These are phyloP conservation scores for Oophaga pumilio DNA, from an alignment of 2,113 vertebrate species.

Conservation along the genomic window DNA sequence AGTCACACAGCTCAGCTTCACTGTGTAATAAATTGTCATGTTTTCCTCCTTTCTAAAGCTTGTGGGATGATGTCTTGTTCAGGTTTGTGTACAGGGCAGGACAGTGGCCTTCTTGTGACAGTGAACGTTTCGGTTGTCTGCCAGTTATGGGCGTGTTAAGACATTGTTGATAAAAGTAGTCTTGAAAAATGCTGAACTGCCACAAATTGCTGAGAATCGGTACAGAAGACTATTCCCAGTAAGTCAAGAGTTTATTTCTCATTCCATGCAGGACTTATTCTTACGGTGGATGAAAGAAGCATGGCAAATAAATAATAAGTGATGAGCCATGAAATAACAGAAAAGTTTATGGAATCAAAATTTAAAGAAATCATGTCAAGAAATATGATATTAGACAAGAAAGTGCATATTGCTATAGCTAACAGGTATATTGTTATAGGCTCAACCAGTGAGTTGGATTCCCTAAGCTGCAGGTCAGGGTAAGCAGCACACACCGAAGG, in stretches of 20 bases:
- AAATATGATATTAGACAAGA: not conserved
- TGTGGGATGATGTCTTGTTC: not conserved
- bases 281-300: conserved; percentile 22
- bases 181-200: conserved; percentile 19
- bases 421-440: no score
- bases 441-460: no score
- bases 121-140: not conserved
- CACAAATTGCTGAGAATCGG: conserved; percentile 47
- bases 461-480: no score
- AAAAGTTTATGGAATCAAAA: not conserved
- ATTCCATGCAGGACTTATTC: conserved; percentile 20
- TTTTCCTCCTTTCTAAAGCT: not conserved
- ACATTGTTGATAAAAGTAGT: conserved; percentile 19
- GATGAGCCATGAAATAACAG: not conserved
- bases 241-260: not conserved
- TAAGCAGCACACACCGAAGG: no score
- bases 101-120: conserved; percentile 6
- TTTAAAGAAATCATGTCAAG: not conserved
- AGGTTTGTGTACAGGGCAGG: conserved; percentile 16
- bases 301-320: conserved; percentile 17
- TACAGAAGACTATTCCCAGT: conserved; percentile 35
- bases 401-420: not conserved
- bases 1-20: not conserved
- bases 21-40: not conserved
- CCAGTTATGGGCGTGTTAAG: conserved; percentile 38